phyloP scores from a whole-genome alignment of 2,797 vertebrate species.

The Taenioides sp. region DNA sequence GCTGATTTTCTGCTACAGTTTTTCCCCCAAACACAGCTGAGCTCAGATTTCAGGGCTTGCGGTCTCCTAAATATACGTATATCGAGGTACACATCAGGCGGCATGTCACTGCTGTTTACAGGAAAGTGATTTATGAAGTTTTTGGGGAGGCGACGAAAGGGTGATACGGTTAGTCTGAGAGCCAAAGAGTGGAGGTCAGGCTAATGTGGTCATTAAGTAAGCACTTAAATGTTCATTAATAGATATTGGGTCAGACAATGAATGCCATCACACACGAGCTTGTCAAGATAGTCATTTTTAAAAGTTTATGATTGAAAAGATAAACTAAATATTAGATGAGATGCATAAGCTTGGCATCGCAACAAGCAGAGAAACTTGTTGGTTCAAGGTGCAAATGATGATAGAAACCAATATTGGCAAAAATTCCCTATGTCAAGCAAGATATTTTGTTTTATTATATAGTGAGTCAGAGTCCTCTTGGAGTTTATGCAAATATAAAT shows the following conservation, averaged over 20 bases:
- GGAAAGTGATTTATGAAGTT: conserved; percentile 82
- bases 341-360: not conserved
- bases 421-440: too few relatives aligned
- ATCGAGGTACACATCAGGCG: conserved; percentile 80
- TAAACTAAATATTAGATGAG: not conserved
- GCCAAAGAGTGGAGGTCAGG: conserved; percentile 42
- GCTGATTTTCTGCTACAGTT: conserved; percentile 54
- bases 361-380: not conserved
- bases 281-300: not conserved
- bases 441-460: too few relatives aligned
- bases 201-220: conserved; percentile 53
- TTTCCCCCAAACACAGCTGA: conserved; percentile 60
- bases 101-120: conserved; percentile 82
- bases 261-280: not conserved
- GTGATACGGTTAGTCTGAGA: conserved; percentile 58
- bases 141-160: conserved; percentile 56
- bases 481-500: too few relatives aligned
- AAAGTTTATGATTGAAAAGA: not conserved
- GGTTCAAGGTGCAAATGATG: too few relatives aligned
- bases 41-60: conserved; percentile 76
- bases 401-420: too few relatives aligned
- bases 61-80: conserved; percentile 73
- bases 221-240: conserved; percentile 54
- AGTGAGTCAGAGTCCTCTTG: too few relatives aligned
- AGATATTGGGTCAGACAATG: conserved; percentile 35